phyloP scores from a whole-genome alignment of 2,888 invertebrate species.

The Ecliptopera silaceata region DNA sequence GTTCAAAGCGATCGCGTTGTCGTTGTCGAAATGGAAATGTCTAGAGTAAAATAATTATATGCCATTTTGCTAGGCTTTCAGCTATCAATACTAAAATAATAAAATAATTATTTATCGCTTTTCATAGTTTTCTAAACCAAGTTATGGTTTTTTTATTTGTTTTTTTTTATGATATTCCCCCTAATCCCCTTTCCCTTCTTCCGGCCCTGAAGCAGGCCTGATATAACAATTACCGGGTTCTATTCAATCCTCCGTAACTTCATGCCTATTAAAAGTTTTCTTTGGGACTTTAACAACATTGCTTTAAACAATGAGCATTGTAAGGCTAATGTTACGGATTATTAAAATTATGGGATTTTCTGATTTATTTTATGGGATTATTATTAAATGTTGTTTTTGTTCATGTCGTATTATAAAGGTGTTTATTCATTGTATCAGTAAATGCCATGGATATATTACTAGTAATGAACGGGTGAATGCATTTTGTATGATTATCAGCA shows the following conservation, averaged over 20 bases:
- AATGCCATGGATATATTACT: too few relatives aligned
- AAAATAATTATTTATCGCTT: too few relatives aligned
- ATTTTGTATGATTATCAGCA: too few relatives aligned
- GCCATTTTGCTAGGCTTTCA: too few relatives aligned
- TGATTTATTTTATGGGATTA: constrained; percentile 19
- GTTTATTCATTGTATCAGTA: background rate
- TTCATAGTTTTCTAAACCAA: too few relatives aligned
- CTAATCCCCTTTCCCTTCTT: background rate
- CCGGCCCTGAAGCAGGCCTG: constrained; percentile 37
- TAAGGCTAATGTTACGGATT: constrained; percentile 60
- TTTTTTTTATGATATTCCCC: too few relatives aligned
- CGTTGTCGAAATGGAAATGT: too few relatives aligned
- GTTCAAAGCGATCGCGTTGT: too few relatives aligned
- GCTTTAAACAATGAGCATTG: constrained; percentile 65
- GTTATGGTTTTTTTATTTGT: too few relatives aligned
- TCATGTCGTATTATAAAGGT: background rate
- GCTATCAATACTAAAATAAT: too few relatives aligned
- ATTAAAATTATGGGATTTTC: constrained; percentile 50
- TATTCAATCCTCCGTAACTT: constrained; percentile 64
- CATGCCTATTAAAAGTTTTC: constrained; percentile 73
- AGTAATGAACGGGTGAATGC: too few relatives aligned
- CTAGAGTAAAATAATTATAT: too few relatives aligned
- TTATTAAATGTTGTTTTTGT: constrained; percentile 15
- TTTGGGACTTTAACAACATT: constrained; percentile 58
- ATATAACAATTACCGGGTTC: constrained; percentile 58